These are phyloP conservation scores for Calephelis virginiensis DNA, from an alignment of 1,140 invertebrate species.

Conservation along the genomic window DNA sequence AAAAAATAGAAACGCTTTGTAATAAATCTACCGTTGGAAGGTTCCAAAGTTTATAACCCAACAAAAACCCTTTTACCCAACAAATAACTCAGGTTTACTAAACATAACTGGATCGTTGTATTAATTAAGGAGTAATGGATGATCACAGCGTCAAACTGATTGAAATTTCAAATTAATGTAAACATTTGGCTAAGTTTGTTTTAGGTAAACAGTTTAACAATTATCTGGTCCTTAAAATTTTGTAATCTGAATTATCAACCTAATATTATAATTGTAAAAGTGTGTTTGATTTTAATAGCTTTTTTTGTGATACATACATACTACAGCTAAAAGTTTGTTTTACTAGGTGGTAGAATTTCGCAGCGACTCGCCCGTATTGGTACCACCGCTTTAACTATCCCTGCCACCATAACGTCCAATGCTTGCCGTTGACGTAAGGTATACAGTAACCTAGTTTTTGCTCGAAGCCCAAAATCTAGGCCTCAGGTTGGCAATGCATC, in stretches of 20 bases:
- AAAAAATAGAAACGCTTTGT: not conserved
- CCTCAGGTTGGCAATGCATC: too few relatives aligned
- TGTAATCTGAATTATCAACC: not conserved
- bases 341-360: too few relatives aligned
- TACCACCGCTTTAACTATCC: too few relatives aligned
- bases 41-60: not conserved
- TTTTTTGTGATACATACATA: too few relatives aligned
- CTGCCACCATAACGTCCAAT: too few relatives aligned
- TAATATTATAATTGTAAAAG: not conserved
- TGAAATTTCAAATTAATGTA: slow-evolving; percentile 42
- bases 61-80: slow-evolving; percentile 11
- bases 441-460: too few relatives aligned
- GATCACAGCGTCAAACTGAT: slow-evolving; percentile 36
- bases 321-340: too few relatives aligned
- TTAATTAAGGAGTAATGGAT: slow-evolving; percentile 43
- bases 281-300: too few relatives aligned
- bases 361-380: too few relatives aligned
- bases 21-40: not conserved
- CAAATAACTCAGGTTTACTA: slow-evolving; percentile 31
- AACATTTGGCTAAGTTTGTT: slow-evolving; percentile 40
- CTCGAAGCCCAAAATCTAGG: too few relatives aligned
- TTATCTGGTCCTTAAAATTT: not conserved
- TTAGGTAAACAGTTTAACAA: slow-evolving; percentile 26
- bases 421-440: too few relatives aligned
- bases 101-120: slow-evolving; percentile 33